Evolutionary conservation across 2,888 invertebrate genomes (phyloP), one percentile per base, ranked within the genome.

Genomic region (Arge pagana): DNA sequence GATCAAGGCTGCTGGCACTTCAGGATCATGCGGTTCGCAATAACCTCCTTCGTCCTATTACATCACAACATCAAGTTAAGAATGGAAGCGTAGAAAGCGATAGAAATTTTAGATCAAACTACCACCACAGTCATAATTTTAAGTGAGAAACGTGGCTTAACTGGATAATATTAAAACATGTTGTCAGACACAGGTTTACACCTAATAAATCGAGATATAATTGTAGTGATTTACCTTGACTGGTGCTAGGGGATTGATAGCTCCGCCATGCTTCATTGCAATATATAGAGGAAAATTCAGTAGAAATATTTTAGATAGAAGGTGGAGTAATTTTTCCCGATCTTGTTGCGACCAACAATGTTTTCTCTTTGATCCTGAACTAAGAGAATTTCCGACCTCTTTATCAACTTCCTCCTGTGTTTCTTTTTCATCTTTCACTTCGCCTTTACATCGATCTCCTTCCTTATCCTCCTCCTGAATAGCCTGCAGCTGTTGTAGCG

Each of bases 11-110:
- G 93, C 88, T 19, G 95, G 93, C 70, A 95, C 90, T 78, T 96
- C 96, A 50, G 93, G 90, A 77, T 96, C 96, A 79, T 95, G 90
- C 42, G 95, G 82, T 79, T 96, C 95, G 80, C 95, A 95, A 73
- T 88, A 93, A 57, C 87, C 83, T 75, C 88, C 89, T 79, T 95
- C 95, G 70, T 91, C 90, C 64, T 90, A 86, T 7, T 89, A 86
- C 6, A n/a, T n/a, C n/a, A 93, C 80, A 65, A 93, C 92, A 79
- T 92, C 92, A 54, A 90, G 78, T 59, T 90, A 87, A 41, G 88
- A 84, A 67, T 90, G 86, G 52, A 89, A 24, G 2, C 4, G 3
- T 21, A 21, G 23, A 2, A n/a, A n/a, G 16, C n/a, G n/a, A n/a
- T n/a, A n/a, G n/a, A n/a, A n/a, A n/a, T n/a, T n/a, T n/a, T n/a